These are phyloP conservation scores for Cremastinae sp. DNA, from an alignment of 2,888 invertebrate genomes.

Conservation along the genomic window DNA sequence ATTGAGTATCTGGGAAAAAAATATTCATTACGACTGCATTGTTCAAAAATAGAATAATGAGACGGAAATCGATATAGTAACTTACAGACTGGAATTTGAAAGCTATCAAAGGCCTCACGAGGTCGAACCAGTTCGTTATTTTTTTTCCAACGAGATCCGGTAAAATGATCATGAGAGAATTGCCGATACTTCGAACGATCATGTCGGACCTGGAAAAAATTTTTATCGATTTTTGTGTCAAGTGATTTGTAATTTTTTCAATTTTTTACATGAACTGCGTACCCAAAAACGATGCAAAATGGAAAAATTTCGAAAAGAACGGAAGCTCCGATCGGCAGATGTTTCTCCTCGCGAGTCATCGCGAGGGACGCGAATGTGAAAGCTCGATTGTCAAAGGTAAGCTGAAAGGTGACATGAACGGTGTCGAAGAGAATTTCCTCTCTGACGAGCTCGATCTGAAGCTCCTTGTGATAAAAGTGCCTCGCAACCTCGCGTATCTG, in stretches of 20 bases:
- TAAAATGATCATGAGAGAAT: constrained; percentile 93
- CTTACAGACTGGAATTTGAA: constrained; percentile 97
- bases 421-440: constrained; percentile 94
- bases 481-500: constrained; percentile 96
- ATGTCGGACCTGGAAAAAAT: constrained; percentile 86
- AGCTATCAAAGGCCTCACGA: constrained; percentile 94
- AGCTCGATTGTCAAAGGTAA: constrained; percentile 96
- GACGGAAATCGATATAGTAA: no score
- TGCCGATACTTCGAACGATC: constrained; percentile 93
- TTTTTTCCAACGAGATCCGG: constrained; percentile 94
- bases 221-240: neutral
- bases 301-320: constrained; percentile 98
- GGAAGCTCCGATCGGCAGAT: constrained; percentile 92
- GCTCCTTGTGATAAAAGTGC: constrained; percentile 96
- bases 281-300: constrained; percentile 98
- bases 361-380: constrained; percentile 91
- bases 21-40: no score
- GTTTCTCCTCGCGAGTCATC: constrained; percentile 93
- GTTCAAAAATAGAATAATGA: neutral
- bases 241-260: neutral
- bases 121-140: constrained; percentile 94
- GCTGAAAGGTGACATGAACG: constrained; percentile 95
- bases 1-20: constrained; percentile 88
- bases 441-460: constrained; percentile 93
- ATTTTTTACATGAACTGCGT: constrained; percentile 75